Base-by-base conservation (phyloP, 2,113 vertebrate species). In the Aspiorhynchus laticeps region DNA sequence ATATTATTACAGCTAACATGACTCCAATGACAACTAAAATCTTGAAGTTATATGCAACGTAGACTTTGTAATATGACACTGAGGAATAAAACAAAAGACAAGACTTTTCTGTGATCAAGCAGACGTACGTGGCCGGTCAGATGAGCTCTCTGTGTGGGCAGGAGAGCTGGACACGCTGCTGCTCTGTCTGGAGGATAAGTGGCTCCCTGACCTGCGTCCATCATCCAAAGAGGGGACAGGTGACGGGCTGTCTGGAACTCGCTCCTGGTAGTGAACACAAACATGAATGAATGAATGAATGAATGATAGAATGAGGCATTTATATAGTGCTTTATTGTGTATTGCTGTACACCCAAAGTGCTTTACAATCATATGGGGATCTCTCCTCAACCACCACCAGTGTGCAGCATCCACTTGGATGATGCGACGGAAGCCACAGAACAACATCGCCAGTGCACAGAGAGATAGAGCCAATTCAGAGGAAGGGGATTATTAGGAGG, bases 91-190 rank as follows among this genome's bases (percentile, higher is more conserved):
- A 33, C 59, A 31, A 61, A 61, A 63, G 61, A 26, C 6, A 63
- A 51, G 46, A 21, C 28, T 43, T 82, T 26, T 46, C 24, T 53
- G 61, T 7, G 1, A 12, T 46, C 21, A 46, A 28, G 65, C 5
- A 31, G 59, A 87, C 98, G 71, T 96, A 99, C 98, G 96, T 92
- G 97, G 96, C 94, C 95, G 94, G 93, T 99, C 97, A 24, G 95
- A 95, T 81, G 96, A 97, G 90, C 96, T 97, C 92, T 99, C 98
- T 0, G 96, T 98, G 93, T 96, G 95, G 0, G 96, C 96, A 4
- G 98, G 98, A 84, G 98, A 99, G 92, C 97, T 99, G 85, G 97
- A 99, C 88, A 96, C 97, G 2, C 98, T 99, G 96, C 97, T 98
- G 95, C 97, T 99, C 88, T 97, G 97, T 86, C 97, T 97, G 26